Conservation (phyloP, 1,140 invertebrate genomes). For the Drosophila trapezifrons region DNA sequence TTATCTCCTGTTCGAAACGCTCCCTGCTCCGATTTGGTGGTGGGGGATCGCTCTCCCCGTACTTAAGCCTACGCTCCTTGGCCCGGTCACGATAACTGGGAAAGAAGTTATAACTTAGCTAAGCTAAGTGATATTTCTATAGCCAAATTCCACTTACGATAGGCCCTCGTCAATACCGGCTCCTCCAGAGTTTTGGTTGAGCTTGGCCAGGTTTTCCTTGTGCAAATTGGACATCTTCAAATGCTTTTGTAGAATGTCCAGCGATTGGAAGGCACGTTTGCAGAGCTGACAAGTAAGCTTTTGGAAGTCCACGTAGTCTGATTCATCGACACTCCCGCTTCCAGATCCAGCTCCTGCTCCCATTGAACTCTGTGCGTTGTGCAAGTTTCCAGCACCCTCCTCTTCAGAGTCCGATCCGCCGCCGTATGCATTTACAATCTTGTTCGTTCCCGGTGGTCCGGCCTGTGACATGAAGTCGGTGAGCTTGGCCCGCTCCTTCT, state of each 20-base stretch:
- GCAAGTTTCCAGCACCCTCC: slow-evolving; percentile 65
- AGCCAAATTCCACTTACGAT: slow-evolving; percentile 53
- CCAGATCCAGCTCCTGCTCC: neutral
- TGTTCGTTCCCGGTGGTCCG: slow-evolving; percentile 49
- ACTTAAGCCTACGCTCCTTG: slow-evolving; percentile 97
- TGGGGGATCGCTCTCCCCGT: slow-evolving; percentile 93
- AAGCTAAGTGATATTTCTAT: neutral
- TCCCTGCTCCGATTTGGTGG: slow-evolving; percentile 90
- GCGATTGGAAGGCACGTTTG: slow-evolving; percentile 96
- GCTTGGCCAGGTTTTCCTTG: slow-evolving; percentile 92
- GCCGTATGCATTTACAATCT: slow-evolving; percentile 90
- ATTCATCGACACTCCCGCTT: slow-evolving; percentile 85
- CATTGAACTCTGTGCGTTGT: slow-evolving; percentile 83
- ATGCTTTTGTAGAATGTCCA: slow-evolving; percentile 95
- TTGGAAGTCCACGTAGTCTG: slow-evolving; percentile 91
- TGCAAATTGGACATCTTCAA: slow-evolving; percentile 97
- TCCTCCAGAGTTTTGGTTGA: slow-evolving; percentile 32
- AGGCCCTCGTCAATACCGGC: slow-evolving; percentile 31
- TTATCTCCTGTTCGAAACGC: slow-evolving; percentile 86
- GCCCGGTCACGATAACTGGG: slow-evolving; percentile 95
- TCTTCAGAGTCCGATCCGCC: slow-evolving; percentile 85
- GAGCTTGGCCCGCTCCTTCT: slow-evolving; percentile 83
- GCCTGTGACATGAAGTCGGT: slow-evolving; percentile 48
- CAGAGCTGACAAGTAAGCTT: slow-evolving; percentile 98
- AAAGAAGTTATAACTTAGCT: neutral